Evolutionary conservation across 2,888 invertebrate genomes (phyloP).

Genomic region (Periphyllus acericola): DNA sequence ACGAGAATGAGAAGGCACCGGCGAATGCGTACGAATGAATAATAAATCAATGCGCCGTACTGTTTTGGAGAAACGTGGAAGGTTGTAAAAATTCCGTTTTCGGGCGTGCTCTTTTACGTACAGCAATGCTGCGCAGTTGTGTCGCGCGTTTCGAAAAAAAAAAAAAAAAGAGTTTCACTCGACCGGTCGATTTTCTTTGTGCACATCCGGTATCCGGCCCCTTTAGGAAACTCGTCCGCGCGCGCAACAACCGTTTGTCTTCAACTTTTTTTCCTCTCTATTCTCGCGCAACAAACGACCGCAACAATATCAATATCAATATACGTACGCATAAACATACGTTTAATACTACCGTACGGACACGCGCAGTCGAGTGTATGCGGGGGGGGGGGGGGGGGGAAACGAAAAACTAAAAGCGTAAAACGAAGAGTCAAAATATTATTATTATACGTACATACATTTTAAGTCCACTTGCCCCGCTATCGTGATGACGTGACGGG

Average conservation of each 20-base stretch:
- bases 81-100: neutral
- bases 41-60: neutral
- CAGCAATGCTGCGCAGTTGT: neutral
- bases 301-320: neutral
- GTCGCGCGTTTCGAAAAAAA: conserved; percentile 14
- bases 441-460: too few species aligned
- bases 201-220: conserved; percentile 53
- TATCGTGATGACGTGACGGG: too few species aligned
- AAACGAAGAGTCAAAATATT: too few species aligned
- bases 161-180: conserved; percentile 46
- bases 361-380: too few species aligned
- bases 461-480: too few species aligned
- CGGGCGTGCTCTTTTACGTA: neutral
- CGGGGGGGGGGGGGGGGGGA: too few species aligned
- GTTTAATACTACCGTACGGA: too few species aligned
- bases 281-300: neutral
- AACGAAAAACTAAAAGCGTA: too few species aligned
- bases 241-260: conserved; percentile 9
- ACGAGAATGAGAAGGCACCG: too few species aligned
- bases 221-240: conserved; percentile 58
- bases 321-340: too few species aligned
- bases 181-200: conserved; percentile 55
- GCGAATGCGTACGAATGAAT: too few species aligned
- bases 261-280: neutral
- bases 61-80: neutral